Evolutionary conservation across 2,797 vertebrate genomes (phyloP).

Genomic region (Phoebastria nigripes): DNA sequence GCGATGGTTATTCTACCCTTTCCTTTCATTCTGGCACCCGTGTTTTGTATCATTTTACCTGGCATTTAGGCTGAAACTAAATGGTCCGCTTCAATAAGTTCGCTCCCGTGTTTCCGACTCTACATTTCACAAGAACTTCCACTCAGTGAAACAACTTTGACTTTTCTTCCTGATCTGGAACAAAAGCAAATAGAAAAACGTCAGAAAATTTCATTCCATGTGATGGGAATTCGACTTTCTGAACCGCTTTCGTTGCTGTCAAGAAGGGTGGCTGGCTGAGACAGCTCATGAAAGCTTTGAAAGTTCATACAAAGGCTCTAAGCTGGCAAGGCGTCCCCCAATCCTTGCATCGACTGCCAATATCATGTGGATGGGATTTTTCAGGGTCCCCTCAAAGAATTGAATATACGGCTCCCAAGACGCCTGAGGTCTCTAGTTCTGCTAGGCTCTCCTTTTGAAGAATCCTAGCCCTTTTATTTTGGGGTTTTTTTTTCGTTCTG

Average conservation of each 20-base stretch:
- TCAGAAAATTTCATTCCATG: not conserved
- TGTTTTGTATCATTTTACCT: not conserved
- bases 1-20: not conserved
- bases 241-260: not conserved
- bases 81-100: not conserved
- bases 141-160: not conserved
- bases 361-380: not conserved
- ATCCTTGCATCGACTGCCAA: not conserved
- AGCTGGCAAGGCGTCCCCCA: not conserved
- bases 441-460: not conserved
- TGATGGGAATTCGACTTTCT: not conserved
- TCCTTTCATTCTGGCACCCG: accelerated
- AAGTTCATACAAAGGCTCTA: not conserved
- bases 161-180: not conserved
- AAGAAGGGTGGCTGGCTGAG: not conserved
- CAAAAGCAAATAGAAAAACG: not conserved
- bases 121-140: not conserved
- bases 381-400: not conserved
- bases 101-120: not conserved
- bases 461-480: not conserved
- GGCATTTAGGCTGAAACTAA: not conserved
- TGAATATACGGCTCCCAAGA: not conserved
- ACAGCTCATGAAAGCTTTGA: not conserved
- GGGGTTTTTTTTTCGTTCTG: not conserved
- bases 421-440: not conserved